Percentiles rank a stretch among this genome's conserved stretches.
Evolutionary conservation across 37 sponge, comb jelly and placozoan genomes (phyloP).

Genomic region (Spongia lamella): DNA sequence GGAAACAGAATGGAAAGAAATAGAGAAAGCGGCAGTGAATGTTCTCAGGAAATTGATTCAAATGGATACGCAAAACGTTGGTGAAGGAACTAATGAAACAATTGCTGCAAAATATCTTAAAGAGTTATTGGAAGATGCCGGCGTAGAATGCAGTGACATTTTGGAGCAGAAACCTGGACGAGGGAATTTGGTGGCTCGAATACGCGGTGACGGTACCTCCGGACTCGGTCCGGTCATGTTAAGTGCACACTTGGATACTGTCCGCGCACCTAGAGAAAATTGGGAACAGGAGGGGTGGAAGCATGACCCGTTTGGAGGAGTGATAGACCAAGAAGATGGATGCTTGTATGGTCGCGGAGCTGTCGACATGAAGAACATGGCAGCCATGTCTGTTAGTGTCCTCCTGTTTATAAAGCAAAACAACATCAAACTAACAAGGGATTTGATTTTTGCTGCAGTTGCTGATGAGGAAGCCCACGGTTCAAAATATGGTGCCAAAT

Average conservation of each 20-base stretch:
- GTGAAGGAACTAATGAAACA: slow-evolving; percentile 72
- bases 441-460: slow-evolving; percentile 77
- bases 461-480: slow-evolving; percentile 76
- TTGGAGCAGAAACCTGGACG: slow-evolving; percentile 70
- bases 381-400: slow-evolving; percentile 68
- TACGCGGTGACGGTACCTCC: slow-evolving; percentile 61
- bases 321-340: slow-evolving; percentile 83
- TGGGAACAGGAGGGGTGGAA: slow-evolving; percentile 83
- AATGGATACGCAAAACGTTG: slow-evolving; percentile 75
- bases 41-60: slow-evolving; percentile 64
- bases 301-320: slow-evolving; percentile 72
- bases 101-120: slow-evolving; percentile 55
- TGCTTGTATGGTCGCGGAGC: slow-evolving; percentile 86
- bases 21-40: slow-evolving; percentile 52
- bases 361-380: slow-evolving; percentile 90
- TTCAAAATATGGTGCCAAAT: slow-evolving; percentile 62
- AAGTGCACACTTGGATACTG: slow-evolving; percentile 81
- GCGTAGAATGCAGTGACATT: slow-evolving; percentile 52
- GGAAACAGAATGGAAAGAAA: slow-evolving; percentile 27
- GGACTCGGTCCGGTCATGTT: slow-evolving; percentile 57
- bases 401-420: slow-evolving; percentile 60
- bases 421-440: slow-evolving; percentile 53
- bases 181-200: slow-evolving; percentile 80
- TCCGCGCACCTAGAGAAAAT: slow-evolving; percentile 71
- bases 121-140: slow-evolving; percentile 48